Percentiles rank a stretch among this genome's conserved stretches.
Evolutionary conservation across 2,113 vertebrate genomes (phyloP).

Genomic region (Brachyhypopomus occidentalis): DNA sequence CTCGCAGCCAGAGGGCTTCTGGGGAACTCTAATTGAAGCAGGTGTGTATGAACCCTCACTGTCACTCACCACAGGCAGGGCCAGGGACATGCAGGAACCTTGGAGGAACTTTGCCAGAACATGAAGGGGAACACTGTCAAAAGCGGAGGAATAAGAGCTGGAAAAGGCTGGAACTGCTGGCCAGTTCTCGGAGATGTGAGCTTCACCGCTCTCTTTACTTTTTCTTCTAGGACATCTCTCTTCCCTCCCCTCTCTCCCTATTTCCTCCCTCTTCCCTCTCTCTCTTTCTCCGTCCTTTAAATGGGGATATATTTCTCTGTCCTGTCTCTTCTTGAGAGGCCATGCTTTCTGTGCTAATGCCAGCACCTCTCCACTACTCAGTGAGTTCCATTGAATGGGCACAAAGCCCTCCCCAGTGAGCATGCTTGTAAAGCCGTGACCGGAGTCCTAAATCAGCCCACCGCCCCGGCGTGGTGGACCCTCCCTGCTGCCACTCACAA

Average conservation of each 20-base stretch:
- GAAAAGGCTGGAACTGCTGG: too few relatives aligned
- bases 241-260: too few relatives aligned
- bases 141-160: neutral
- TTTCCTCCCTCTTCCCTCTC: too few relatives aligned
- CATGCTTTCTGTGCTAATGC: constrained; percentile 55
- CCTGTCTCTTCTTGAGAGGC: constrained; percentile 22
- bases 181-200: neutral
- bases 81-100: neutral
- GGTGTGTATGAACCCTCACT: constrained; percentile 3
- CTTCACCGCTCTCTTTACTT: neutral
- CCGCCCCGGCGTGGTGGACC: constrained; percentile 39
- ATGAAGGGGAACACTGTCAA: constrained; percentile 2
- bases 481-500: constrained; percentile 38
- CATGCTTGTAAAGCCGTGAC: constrained; percentile 67
- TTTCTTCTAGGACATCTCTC: neutral
- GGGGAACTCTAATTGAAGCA: neutral
- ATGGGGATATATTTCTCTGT: constrained; percentile 9
- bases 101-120: neutral
- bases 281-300: constrained; percentile 1
- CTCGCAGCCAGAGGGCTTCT: neutral
- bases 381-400: constrained; percentile 69
- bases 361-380: constrained; percentile 63
- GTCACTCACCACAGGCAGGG: neutral
- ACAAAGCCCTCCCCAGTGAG: constrained; percentile 66
- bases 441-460: constrained; percentile 66